Base-by-base conservation (phyloP, 2,797 vertebrate genomes). In the Smutsia temminckii region DNA sequence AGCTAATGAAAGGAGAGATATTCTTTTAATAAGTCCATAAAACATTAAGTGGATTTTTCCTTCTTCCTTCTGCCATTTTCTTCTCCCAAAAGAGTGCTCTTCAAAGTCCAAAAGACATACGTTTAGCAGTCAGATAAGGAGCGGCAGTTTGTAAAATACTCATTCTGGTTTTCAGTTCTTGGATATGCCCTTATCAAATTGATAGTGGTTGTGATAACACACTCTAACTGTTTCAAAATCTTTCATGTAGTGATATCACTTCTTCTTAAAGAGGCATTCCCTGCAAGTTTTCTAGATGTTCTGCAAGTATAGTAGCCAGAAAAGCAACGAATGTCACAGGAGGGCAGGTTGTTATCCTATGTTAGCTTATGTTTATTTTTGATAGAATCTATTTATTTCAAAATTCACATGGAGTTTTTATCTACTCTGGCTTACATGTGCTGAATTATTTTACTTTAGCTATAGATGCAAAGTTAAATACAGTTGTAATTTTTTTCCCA, bases 1-100 rank as follows among this genome's bases (percentile, higher is more conserved):
- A 96, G 92, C 97, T 98, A 98, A 98, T 98, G 97, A 98, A 98
- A 98, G 95, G 74, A 97, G 96, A 97, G 95, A 94, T 95, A 97
- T 97, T 37, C 8, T 20, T 83, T 97, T 97, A 97, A 97, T 97
- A 97, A 98, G 98, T 98, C 97, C 97, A 98, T 98, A 98, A 98
- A 98, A 98, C 97, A 97, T 97, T 97, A 93, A 98, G 96, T 98
- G 96, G 71, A 96, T 97, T 95, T 97, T 92, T 40, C 94, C 83
- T 89, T 97, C 94, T 94, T 96, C 97, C 87, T 95, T 25, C 0
- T 96, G 69, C 72, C 40, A 72, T 92, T 96, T 97, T 95, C 77
- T 49, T 64, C n/a, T 96, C 89, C 94, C 95, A 8, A 53, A 94
- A 94, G 91, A 80, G 74, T 61, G 55, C 59, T 90, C 96, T 93